phyloP scores from a whole-genome alignment of 2,888 invertebrate genomes.

The Empis stercorea region DNA sequence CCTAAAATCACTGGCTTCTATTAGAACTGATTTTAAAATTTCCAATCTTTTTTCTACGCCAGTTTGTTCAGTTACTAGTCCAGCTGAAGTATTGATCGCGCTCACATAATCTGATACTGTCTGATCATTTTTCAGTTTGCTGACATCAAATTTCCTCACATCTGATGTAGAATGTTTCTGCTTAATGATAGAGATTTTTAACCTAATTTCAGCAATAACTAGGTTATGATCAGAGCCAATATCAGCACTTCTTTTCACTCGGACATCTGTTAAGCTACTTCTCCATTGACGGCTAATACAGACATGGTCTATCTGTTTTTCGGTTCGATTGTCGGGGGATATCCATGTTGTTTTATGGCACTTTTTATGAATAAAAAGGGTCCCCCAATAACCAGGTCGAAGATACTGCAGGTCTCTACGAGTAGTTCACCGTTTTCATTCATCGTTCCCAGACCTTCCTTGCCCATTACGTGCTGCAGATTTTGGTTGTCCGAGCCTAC shows the following conservation, averaged over 20 bases:
- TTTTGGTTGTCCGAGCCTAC: slow-evolving; percentile 1
- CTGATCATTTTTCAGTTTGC: background rate
- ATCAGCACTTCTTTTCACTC: background rate
- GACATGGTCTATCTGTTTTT: background rate
- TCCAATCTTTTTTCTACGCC: background rate
- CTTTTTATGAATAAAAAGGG: too few species aligned
- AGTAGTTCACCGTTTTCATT: background rate
- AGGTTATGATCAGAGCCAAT: background rate
- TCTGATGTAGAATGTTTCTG: too few species aligned
- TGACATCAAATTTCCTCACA: background rate
- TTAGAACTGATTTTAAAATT: background rate
- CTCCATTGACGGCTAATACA: background rate
- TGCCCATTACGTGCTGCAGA: slow-evolving; percentile 1
- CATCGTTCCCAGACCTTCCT: background rate
- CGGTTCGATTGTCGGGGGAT: background rate
- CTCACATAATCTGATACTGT: background rate
- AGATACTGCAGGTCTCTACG: background rate
- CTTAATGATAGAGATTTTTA: background rate
- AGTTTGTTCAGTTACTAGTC: background rate
- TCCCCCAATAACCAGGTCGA: background rate
- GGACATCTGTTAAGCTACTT: background rate
- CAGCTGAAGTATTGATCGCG: too few species aligned
- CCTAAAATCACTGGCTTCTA: background rate
- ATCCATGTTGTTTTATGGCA: background rate
- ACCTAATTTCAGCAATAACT: background rate